Conservation (phyloP, 2,113 vertebrate species). For the Gopherus evgoodei region DNA sequence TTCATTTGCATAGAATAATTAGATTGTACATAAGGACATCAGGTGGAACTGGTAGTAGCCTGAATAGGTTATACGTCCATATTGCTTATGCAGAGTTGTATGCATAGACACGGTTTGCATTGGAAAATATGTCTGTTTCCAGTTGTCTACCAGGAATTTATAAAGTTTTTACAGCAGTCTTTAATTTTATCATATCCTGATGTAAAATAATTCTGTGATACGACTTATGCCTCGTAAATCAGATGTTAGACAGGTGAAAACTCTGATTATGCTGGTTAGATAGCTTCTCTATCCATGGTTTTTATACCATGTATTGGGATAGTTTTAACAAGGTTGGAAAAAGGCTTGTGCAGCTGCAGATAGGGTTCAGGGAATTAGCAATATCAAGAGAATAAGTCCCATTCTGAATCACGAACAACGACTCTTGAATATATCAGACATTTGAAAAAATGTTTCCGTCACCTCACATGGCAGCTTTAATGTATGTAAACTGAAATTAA, state of each 20-base stretch:
- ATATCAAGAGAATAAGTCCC: background rate
- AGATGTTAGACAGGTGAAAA: slow-evolving; percentile 13
- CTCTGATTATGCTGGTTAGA: slow-evolving; percentile 24
- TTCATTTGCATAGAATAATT: background rate
- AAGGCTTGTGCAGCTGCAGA: background rate
- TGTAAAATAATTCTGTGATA: slow-evolving; percentile 28
- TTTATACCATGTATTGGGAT: background rate
- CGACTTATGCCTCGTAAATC: slow-evolving; percentile 42
- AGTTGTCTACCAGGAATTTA: slow-evolving; percentile 19
- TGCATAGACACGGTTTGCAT: background rate
- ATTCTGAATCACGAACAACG: slow-evolving; percentile 43
- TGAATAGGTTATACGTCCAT: background rate
- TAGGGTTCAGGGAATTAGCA: background rate
- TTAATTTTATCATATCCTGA: slow-evolving; percentile 24
- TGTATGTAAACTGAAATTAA: slow-evolving; percentile 58
- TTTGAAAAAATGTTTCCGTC: slow-evolving; percentile 51
- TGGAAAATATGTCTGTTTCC: slow-evolving; percentile 42
- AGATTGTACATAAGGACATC: background rate
- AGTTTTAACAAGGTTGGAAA: background rate
- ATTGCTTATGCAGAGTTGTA: background rate
- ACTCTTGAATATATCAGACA: slow-evolving; percentile 47
- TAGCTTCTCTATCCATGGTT: background rate
- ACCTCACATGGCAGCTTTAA: slow-evolving; percentile 11
- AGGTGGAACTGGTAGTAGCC: background rate
- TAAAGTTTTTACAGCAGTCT: slow-evolving; percentile 31